Evolutionary conservation across 2,797 vertebrate species (phyloP), one percentile per base, ranked within the genome.

Genomic region (Lagodon rhomboides): DNA sequence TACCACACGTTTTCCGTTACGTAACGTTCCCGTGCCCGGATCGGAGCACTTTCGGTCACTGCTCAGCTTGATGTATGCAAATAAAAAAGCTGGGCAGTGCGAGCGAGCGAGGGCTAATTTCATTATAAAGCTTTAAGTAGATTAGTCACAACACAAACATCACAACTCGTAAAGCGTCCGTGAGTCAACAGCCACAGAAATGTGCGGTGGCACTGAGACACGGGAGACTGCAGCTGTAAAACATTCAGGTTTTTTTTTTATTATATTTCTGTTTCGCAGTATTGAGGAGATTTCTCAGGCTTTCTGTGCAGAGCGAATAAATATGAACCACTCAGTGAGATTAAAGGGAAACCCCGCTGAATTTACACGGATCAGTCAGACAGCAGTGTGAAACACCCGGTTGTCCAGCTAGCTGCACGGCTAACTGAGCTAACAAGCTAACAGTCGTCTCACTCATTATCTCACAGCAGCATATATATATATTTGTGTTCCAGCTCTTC

Each of bases 141-240:
- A 77, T 82, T 67, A 84, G 68, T 73, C 75, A 66, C 72, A 79
- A 75, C 74, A 76, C 64, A 70, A 70, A 79, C 58, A 72, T 83
- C 46, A 47, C 55, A 30, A 66, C 44, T 66, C 18, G 25, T 70
- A 20, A 73, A 69, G 51, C 13, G n/a, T n/a, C 23, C 34, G 15
- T 13, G 54, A 64, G 73, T 63, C 80, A 62, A 65, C 50, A 62
- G 63, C n/a, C 49, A 25, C 43, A 53, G 3, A 49, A 61, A 46
- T n/a, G 44, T 62, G 55, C 3, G 54, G 10, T 5, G 38, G 60
- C 18, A 27, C 13, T 18, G 41, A 5, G 11, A 30, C 25, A 18
- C 20, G 67, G 51, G 5, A 23, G 1, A 30, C 15, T 25, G 54
- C 22, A 6, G 13, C 20, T 53, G 10, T 3, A n/a, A 17, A 12